phyloP scores from a whole-genome alignment of 1,140 invertebrate species.

The Pseudachorutes palmiensis region DNA sequence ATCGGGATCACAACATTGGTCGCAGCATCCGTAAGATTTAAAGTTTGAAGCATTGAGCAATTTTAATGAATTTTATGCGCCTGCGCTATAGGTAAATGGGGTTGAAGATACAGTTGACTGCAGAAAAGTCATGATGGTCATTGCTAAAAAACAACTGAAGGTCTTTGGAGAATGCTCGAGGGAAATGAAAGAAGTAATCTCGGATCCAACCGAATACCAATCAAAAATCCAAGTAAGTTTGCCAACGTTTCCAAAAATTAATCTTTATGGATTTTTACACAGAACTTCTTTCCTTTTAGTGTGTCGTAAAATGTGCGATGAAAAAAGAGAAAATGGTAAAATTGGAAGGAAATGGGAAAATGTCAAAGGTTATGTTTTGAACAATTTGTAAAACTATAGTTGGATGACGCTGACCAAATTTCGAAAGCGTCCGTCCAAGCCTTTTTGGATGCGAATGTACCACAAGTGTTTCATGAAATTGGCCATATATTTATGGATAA shows the following conservation, averaged over 20 bases:
- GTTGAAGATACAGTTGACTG: constrained; percentile 15
- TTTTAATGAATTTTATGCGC: not conserved
- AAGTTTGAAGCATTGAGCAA: not conserved
- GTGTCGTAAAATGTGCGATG: constrained; percentile 20
- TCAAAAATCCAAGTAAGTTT: constrained; percentile 18
- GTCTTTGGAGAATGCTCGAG: constrained; percentile 9
- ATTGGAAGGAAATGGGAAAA: not conserved
- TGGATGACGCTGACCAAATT: constrained; percentile 4
- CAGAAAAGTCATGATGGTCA: constrained; percentile 17
- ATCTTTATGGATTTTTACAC: not conserved
- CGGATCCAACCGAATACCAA: constrained; percentile 1
- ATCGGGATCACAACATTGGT: not conserved
- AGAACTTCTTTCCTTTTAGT: constrained; percentile 13
- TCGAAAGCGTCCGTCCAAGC: constrained; percentile 1
- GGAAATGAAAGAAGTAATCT: constrained; percentile 6
- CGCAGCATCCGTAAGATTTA: not conserved
- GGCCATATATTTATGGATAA: constrained; percentile 5
- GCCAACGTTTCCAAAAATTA: not conserved
- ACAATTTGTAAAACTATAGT: not conserved
- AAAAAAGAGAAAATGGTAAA: constrained; percentile 15
- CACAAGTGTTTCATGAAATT: constrained; percentile 5
- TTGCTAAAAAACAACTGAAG: constrained; percentile 17
- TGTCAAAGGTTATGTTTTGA: not conserved
- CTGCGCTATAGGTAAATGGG: not conserved
- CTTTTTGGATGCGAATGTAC: constrained; percentile 12